phyloP scores from a whole-genome alignment of 2,797 vertebrate genomes.

The Sebastes nivosus region DNA sequence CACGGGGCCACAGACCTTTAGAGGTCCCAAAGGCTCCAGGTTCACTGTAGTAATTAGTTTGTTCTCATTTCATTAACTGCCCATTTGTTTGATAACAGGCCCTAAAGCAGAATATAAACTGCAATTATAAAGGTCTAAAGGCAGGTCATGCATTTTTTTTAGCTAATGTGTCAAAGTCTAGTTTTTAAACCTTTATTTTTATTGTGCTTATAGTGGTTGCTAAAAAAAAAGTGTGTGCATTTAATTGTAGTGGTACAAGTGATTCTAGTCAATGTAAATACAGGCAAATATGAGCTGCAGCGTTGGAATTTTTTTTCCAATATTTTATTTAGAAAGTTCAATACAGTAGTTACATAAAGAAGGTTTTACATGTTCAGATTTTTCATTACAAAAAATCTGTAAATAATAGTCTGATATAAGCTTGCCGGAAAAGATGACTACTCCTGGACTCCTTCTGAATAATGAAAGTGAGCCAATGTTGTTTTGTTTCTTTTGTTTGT shows the following conservation, averaged over 20 bases:
- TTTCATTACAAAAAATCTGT: no score
- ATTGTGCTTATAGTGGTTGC: background rate
- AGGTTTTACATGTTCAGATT: no score
- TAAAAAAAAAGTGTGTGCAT: no score
- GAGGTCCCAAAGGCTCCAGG: background rate
- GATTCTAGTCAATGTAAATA: background rate
- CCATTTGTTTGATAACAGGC: background rate
- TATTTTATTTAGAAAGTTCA: no score
- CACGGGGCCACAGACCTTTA: background rate
- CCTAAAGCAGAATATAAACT: background rate
- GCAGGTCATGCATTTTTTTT: background rate
- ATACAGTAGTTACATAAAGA: no score
- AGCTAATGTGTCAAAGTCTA: background rate
- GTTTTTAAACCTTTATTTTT: background rate
- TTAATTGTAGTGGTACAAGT: background rate
- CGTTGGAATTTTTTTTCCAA: no score
- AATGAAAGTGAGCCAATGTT: conserved; percentile 80
- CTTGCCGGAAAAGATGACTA: conserved; percentile 68
- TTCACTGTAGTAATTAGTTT: background rate
- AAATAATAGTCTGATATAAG: no score
- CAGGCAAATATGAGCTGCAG: background rate
- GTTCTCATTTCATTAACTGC: background rate
- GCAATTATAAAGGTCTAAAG: background rate
- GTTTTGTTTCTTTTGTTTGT: background rate
- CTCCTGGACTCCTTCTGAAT: conserved; percentile 82